Evolutionary conservation across 2,797 vertebrate species (phyloP).

Genomic region (Carduelis carduelis): DNA sequence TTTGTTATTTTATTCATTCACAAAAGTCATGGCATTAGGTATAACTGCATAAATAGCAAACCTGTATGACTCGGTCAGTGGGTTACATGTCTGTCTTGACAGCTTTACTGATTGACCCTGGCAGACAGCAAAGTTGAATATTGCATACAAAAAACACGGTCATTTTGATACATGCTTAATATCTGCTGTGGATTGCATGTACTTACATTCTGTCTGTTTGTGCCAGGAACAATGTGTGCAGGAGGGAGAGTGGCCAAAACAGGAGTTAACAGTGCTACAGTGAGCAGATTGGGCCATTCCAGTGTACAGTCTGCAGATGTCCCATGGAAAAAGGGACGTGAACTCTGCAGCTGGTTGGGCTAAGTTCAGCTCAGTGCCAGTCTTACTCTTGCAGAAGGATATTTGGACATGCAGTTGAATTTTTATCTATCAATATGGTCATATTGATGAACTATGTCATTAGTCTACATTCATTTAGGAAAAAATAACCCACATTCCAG

Average conservation of each 20-base stretch:
- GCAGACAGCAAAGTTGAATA: not conserved
- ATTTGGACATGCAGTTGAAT: not conserved
- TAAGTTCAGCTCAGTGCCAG: not conserved
- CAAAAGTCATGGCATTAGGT: not conserved
- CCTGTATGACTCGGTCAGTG: not conserved
- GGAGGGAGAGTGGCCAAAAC: not conserved
- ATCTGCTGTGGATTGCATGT: not conserved
- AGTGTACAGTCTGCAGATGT: not conserved
- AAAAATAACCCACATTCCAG: not conserved
- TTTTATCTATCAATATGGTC: not conserved
- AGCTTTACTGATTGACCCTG: not conserved
- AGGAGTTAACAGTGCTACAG: not conserved
- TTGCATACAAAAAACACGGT: not conserved
- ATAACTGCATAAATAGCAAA: not conserved
- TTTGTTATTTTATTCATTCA: not conserved
- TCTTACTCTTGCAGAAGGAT: not conserved
- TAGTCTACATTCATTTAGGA: not conserved
- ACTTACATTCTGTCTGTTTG: not conserved
- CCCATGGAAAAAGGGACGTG: accelerated
- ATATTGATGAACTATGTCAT: not conserved
- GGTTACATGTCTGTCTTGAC: not conserved
- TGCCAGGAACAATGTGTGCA: not conserved
- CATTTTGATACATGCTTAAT: not conserved
- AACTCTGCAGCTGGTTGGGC: not conserved
- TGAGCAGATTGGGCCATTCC: not conserved